phyloP scores from a whole-genome alignment of 2,113 vertebrate species.

The Dipodomys ordii region DNA sequence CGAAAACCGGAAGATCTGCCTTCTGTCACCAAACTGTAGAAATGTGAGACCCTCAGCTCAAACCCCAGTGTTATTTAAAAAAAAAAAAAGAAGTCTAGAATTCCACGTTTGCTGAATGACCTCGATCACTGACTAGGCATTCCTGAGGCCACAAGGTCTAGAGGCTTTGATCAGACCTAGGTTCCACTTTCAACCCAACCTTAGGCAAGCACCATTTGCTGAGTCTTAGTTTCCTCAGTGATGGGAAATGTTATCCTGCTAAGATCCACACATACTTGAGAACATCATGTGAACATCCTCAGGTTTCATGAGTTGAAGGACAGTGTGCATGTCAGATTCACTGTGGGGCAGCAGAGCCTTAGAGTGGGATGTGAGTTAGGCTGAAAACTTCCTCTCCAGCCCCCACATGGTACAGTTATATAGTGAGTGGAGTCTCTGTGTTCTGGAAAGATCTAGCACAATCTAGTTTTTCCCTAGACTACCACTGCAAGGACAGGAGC shows the following conservation, averaged over 20 bases:
- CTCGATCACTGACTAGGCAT: background rate
- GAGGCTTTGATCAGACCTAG: background rate
- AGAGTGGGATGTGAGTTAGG: background rate
- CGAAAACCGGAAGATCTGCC: no score
- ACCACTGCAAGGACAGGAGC: background rate
- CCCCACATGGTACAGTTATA: background rate
- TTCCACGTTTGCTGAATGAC: background rate
- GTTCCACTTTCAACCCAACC: background rate
- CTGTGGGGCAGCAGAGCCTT: background rate
- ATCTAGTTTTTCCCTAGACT: background rate
- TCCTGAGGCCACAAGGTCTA: background rate
- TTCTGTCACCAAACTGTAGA: no score
- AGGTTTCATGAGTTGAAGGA: background rate
- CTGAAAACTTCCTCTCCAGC: background rate
- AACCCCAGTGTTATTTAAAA: no score
- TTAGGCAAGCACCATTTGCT: background rate
- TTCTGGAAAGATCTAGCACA: background rate
- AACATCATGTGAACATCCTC: background rate
- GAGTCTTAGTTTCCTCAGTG: background rate
- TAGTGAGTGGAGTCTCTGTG: background rate
- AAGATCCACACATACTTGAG: background rate
- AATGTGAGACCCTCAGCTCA: no score
- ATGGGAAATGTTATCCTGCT: background rate
- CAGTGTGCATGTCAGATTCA: background rate
- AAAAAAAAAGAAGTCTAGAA: background rate